These are phyloP conservation scores for Oscheius myriophilus DNA, from an alignment of 2,888 invertebrate genomes.

Conservation along the genomic window DNA sequence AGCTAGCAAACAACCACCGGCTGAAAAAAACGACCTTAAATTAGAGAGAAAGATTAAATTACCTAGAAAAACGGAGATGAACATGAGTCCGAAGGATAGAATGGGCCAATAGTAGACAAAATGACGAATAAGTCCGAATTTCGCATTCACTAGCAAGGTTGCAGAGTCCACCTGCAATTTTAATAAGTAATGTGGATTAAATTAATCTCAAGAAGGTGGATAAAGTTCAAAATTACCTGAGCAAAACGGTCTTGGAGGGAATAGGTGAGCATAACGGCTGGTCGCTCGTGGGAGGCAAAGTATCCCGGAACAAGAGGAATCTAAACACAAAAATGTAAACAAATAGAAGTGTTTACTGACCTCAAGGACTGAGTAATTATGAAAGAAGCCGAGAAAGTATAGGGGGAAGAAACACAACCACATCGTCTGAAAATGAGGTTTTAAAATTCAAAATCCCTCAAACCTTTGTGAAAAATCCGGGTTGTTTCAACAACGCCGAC, in stretches of 20 bases:
- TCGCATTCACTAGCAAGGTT: conserved; percentile 51
- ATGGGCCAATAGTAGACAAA: conserved; percentile 63
- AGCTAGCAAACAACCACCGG: conserved; percentile 13
- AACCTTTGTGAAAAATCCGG: conserved; percentile 23
- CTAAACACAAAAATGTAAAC: neutral
- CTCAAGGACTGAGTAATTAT: conserved; percentile 38
- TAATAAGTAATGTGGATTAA: neutral
- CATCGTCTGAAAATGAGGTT: conserved; percentile 13
- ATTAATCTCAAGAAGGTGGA: neutral
- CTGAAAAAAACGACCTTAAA: conserved; percentile 6
- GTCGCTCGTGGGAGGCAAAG: conserved; percentile 33
- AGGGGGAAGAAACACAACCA: conserved; percentile 58
- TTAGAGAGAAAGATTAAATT: neutral
- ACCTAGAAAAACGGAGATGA: conserved; percentile 23
- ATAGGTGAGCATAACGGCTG: conserved; percentile 49
- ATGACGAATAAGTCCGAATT: conserved; percentile 58
- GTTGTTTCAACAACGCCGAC: conserved; percentile 45
- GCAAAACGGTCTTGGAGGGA: conserved; percentile 65
- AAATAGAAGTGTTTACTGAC: neutral
- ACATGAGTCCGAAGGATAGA: conserved; percentile 43
- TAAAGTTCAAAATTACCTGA: conserved; percentile 44
- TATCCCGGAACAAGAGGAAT: conserved; percentile 44
- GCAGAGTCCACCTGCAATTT: conserved; percentile 54
- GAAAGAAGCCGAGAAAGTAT: conserved; percentile 62
- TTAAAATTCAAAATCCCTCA: neutral